These are phyloP conservation scores for Plebejus argus DNA, from an alignment of 2,888 invertebrate genomes.

Conservation along the genomic window DNA sequence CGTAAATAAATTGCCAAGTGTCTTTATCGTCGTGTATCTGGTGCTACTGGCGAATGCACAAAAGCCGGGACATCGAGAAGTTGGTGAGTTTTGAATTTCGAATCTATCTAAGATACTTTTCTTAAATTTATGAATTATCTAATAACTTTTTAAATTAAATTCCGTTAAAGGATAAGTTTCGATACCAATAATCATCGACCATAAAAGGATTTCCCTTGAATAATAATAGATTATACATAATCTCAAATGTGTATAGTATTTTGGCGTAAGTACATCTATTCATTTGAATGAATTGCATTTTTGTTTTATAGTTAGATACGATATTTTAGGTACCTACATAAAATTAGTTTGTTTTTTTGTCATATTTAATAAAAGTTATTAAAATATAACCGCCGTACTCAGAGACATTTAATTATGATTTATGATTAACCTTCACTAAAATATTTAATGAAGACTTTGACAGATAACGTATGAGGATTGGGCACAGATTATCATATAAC, in stretches of 20 bases:
- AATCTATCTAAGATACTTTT: too few species aligned
- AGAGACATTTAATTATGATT: too few species aligned
- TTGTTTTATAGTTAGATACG: not conserved
- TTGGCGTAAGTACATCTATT: not conserved
- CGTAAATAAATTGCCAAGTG: conserved; percentile 63
- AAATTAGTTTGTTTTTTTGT: too few species aligned
- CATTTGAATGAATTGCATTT: not conserved
- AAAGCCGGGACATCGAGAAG: conserved; percentile 64
- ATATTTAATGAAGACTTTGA: too few species aligned
- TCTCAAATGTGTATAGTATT: not conserved
- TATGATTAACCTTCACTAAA: too few species aligned
- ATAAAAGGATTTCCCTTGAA: conserved; percentile 4
- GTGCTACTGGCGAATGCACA: conserved; percentile 72
- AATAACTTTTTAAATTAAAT: not conserved
- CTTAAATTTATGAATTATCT: too few species aligned
- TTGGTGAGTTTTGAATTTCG: conserved; percentile 58
- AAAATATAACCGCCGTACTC: too few species aligned
- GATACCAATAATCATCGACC: not conserved
- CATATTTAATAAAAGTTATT: too few species aligned
- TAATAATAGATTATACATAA: conserved; percentile 18
- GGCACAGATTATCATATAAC: too few species aligned
- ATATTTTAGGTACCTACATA: too few species aligned
- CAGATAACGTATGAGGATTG: too few species aligned
- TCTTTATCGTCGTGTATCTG: conserved; percentile 63
- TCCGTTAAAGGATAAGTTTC: not conserved